Conservation (phyloP, 2,888 invertebrate genomes). For the Callimorpha dominula region DNA sequence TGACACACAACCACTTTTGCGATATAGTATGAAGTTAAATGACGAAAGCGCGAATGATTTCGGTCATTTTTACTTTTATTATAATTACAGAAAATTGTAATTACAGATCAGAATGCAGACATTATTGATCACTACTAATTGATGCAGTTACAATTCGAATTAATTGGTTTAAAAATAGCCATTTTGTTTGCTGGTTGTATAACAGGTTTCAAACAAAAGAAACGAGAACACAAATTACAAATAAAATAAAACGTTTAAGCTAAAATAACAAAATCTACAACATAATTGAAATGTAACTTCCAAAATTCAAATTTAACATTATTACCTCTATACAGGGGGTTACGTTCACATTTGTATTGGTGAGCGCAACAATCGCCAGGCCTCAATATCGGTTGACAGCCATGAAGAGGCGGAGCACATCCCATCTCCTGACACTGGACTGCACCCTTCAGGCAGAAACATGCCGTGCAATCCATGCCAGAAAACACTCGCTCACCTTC, state of each 20-base stretch:
- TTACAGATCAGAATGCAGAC: too few relatives aligned
- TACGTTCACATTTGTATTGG: slow-evolving; percentile 91
- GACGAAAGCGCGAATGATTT: neutral
- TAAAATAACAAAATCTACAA: neutral
- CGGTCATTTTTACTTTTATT: neutral
- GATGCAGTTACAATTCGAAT: neutral
- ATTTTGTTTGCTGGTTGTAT: neutral
- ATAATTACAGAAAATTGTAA: neutral
- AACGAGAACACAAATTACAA: too few relatives aligned
- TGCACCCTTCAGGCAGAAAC: slow-evolving; percentile 92
- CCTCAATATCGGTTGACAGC: slow-evolving; percentile 91
- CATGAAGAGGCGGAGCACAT: slow-evolving; percentile 91
- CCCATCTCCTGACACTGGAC: slow-evolving; percentile 91
- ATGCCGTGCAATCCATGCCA: slow-evolving; percentile 90
- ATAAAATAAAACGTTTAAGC: neutral
- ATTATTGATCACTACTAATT: neutral
- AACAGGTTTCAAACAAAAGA: neutral
- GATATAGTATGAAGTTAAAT: neutral
- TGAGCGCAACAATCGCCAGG: slow-evolving; percentile 94
- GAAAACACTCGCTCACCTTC: slow-evolving; percentile 90
- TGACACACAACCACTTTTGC: neutral
- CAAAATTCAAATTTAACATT: neutral
- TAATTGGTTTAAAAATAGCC: neutral
- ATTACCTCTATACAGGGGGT: slow-evolving; percentile 9
- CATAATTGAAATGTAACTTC: neutral